These are phyloP conservation scores for Listrodromus nycthemerus DNA, from an alignment of 2,888 invertebrate genomes.

Conservation along the genomic window DNA sequence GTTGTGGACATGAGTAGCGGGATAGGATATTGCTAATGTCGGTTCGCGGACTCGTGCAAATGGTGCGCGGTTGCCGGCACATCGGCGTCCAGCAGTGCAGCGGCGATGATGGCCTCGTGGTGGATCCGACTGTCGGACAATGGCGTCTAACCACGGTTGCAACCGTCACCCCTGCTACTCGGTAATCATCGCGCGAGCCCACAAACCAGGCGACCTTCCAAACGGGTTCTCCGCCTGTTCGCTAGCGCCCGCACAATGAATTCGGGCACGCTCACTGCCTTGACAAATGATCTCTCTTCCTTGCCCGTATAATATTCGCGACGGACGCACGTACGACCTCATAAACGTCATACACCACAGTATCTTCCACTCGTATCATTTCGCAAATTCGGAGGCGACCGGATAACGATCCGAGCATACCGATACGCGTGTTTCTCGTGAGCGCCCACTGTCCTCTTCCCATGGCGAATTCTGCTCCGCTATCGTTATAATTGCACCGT, in stretches of 20 bases:
- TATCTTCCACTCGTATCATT: background rate
- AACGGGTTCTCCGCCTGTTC: conserved; percentile 70
- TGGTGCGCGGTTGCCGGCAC: conserved; percentile 12
- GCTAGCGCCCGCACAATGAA: conserved; percentile 27
- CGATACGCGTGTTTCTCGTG: background rate
- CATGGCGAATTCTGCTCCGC: conserved; percentile 1
- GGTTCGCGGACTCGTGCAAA: conserved; percentile 13
- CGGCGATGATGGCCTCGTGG: conserved; percentile 47
- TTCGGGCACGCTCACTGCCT: conserved; percentile 21
- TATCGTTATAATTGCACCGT: no score
- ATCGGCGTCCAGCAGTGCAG: conserved; percentile 42
- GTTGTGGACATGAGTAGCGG: conserved; percentile 2
- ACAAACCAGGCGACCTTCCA: conserved; percentile 74
- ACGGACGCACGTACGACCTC: background rate
- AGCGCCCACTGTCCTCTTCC: background rate
- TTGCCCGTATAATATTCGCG: conserved; percentile 4
- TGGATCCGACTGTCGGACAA: conserved; percentile 55
- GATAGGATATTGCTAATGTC: conserved; percentile 15
- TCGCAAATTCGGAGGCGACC: background rate
- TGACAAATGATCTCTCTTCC: conserved; percentile 16
- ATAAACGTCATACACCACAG: background rate
- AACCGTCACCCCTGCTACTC: conserved; percentile 56
- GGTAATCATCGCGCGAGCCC: conserved; percentile 70
- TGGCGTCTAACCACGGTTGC: conserved; percentile 61
- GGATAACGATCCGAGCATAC: background rate